phyloP scores from a whole-genome alignment of 2,113 vertebrate genomes.

The Anoplopoma fimbria region DNA sequence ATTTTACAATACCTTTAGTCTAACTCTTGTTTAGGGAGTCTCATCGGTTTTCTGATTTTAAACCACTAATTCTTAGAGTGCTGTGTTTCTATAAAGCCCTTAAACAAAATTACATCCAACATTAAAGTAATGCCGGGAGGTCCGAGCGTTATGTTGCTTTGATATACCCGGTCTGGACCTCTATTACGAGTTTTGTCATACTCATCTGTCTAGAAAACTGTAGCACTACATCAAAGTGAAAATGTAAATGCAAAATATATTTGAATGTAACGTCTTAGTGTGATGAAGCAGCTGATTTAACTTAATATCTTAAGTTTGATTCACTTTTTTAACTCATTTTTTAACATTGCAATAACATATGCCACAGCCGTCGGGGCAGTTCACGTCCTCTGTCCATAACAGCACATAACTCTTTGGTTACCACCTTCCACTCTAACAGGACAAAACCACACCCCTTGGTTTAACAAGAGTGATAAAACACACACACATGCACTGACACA shows the following conservation, averaged over 20 bases:
- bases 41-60: not conserved
- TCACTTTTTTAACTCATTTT: not conserved
- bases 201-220: not conserved
- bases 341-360: not conserved
- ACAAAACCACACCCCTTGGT: conserved; percentile 38
- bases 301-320: not conserved
- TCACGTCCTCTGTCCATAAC: conserved; percentile 1
- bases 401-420: conserved; percentile 22
- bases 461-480: conserved; percentile 65
- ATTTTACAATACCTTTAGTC: not conserved
- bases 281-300: not conserved
- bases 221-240: not conserved
- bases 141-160: too few relatives aligned
- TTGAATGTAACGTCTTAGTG: not conserved
- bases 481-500: conserved; percentile 34
- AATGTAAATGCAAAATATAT: not conserved
- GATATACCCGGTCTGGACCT: not conserved
- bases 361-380: too few relatives aligned
- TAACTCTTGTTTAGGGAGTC: not conserved
- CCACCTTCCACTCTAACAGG: conserved; percentile 27
- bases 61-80: not conserved
- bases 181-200: not conserved
- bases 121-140: too few relatives aligned
- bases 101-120: not conserved
- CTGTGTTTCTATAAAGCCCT: not conserved